phyloP scores from a whole-genome alignment of 2,888 invertebrate genomes.

The Nipponacmea schrenckii region DNA sequence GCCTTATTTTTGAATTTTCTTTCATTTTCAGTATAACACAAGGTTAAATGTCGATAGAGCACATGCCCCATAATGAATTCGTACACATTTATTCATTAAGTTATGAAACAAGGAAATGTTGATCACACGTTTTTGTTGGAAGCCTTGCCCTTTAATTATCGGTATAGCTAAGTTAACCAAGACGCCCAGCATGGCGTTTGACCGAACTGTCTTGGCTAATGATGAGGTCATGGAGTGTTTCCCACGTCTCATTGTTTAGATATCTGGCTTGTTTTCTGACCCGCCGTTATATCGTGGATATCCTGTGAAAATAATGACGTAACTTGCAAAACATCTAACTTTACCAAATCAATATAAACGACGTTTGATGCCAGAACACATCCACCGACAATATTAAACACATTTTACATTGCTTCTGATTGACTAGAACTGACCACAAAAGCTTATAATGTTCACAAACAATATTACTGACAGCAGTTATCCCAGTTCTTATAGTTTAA shows the following conservation, averaged over 20 bases:
- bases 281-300: neutral
- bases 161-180: no score
- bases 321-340: neutral
- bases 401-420: no score
- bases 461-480: no score
- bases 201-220: neutral
- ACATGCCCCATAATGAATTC: neutral
- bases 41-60: neutral
- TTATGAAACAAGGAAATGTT: neutral
- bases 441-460: no score
- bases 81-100: neutral
- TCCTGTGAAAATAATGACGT: neutral
- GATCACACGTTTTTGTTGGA: no score
- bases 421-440: no score
- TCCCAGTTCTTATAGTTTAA: no score
- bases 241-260: neutral
- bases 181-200: no score
- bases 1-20: neutral
- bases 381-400: neutral
- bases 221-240: neutral
- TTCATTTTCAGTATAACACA: no score
- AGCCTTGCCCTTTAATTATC: no score
- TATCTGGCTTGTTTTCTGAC: neutral
- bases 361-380: neutral
- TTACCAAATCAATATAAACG: neutral